Base-by-base conservation (phyloP, 1,140 invertebrate genomes). In the Drosophila rufa region DNA sequence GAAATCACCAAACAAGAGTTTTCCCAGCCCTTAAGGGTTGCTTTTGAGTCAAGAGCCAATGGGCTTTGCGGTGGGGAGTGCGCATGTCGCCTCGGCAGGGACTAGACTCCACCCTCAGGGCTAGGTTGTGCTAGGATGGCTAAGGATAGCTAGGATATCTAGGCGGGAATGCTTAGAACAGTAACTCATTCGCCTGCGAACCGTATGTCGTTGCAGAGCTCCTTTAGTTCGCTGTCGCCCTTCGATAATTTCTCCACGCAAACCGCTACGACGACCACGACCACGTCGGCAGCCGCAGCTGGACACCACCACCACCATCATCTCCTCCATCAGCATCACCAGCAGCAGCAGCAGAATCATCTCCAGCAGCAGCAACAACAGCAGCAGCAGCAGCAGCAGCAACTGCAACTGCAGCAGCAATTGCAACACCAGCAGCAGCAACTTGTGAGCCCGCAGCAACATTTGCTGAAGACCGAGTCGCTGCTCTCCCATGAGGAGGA, bases 151-250 rank as follows among this genome's bases (percentile, higher is more conserved):
- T 40, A 40, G 17, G 43, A 61, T 73, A 80, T 25, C 64, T 51
- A 58, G 45, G 8, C 25, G 30, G 25, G n/a, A 59, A 25, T 11
- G 19, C 4, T 51, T 22, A 15, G n/a, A 45, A 48, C 2, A 65
- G 56, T 85, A 78, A 91, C 67, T 86, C 68, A 92, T 83, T 86
- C 66, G 55, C 33, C 46, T 19, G 17, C 47, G 19, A 47, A 77
- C 78, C 64, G 68, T 82, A 62, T 79, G 45, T 53, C 73, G 36
- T 93, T 91, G 57, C 91, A 93, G 92, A 92, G 79, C 87, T 93
- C 92, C 71, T 93, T 93, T 78, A 91, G 92, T 92, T 93, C 91
- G 75, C 75, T 93, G 68, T 85, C 92, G 91, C 82, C 92, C 73
- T 93, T 92, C 60, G 92, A 92, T 77, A 91, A 87, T 66, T 92